These are phyloP conservation scores for Sebastes cheni DNA, from an alignment of 2,797 vertebrate species.

Conservation along the genomic window DNA sequence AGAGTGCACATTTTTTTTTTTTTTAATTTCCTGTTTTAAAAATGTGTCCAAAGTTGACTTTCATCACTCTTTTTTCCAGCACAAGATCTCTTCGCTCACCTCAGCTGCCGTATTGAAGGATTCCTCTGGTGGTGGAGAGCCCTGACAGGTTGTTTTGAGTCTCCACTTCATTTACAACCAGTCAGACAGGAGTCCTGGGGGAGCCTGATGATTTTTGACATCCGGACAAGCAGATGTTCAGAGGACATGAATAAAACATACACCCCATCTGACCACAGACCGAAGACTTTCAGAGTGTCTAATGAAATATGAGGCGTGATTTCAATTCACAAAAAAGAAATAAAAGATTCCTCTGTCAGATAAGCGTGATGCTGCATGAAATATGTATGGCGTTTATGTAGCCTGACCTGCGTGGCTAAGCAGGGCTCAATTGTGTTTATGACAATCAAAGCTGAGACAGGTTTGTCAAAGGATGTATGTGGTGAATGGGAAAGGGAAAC, in stretches of 20 bases:
- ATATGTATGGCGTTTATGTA: slow-evolving; percentile 76
- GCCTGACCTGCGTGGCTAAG: slow-evolving; percentile 68
- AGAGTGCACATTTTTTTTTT: slow-evolving; percentile 16
- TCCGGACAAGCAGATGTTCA: slow-evolving; percentile 78
- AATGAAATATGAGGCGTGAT: slow-evolving; percentile 76
- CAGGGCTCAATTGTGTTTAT: slow-evolving; percentile 54
- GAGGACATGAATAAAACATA: slow-evolving; percentile 84
- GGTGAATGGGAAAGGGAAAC: slow-evolving; percentile 56
- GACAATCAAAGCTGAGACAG: slow-evolving; percentile 70
- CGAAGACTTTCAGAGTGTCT: slow-evolving; percentile 62
- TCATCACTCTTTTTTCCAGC: slow-evolving; percentile 34
- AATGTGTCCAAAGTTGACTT: slow-evolving; percentile 40
- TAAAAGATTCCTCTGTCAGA: slow-evolving; percentile 64
- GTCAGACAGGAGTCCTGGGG: slow-evolving; percentile 66
- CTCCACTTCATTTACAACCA: slow-evolving; percentile 77
- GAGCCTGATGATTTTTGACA: slow-evolving; percentile 77
- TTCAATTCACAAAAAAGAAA: slow-evolving; percentile 60
- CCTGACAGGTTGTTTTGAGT: slow-evolving; percentile 77
- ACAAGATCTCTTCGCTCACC: slow-evolving; percentile 54
- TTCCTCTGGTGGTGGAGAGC: slow-evolving; percentile 49
- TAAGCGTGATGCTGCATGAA: slow-evolving; percentile 71
- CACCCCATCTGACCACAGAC: slow-evolving; percentile 66
- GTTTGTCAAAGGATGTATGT: slow-evolving; percentile 52
- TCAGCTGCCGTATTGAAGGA: slow-evolving; percentile 43
- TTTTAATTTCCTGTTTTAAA: background rate